Evolutionary conservation across 2,888 invertebrate genomes (phyloP).

Genomic region (Pseudeuparius sepicola): DNA sequence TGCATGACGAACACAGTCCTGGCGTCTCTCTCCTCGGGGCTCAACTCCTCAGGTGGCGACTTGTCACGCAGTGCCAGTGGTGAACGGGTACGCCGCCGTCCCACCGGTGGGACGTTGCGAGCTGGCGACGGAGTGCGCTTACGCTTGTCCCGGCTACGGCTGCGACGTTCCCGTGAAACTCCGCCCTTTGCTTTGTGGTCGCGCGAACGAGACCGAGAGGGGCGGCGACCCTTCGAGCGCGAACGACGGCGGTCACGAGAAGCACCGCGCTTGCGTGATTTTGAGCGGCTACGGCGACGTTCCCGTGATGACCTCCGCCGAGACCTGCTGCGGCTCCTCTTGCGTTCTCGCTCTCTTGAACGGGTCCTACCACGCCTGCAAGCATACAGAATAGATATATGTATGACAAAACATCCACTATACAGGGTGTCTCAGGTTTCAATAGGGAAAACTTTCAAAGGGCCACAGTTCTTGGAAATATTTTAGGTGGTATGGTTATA

Average conservation of each 20-base stretch:
- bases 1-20: slow-evolving; percentile 99
- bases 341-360: no score
- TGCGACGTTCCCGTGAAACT: no score
- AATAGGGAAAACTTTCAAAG: no score
- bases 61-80: slow-evolving; percentile 43
- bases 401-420: no score
- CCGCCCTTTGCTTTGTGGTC: slow-evolving; percentile 23
- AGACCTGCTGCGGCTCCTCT: slow-evolving; percentile 23
- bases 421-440: no score
- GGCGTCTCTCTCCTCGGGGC: slow-evolving; percentile 97
- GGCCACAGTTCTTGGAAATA: no score
- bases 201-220: slow-evolving; percentile 8
- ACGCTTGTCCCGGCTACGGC: slow-evolving; percentile 21
- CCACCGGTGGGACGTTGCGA: slow-evolving; percentile 19
- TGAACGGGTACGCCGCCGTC: slow-evolving; percentile 25
- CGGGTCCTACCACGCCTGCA: no score
- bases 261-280: no score
- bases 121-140: slow-evolving; percentile 8
- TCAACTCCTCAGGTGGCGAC: slow-evolving; percentile 61
- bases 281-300: slow-evolving; percentile 27
- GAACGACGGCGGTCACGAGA: no score
- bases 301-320: slow-evolving; percentile 18
- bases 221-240: slow-evolving; percentile 5
- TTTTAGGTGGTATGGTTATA: no score
- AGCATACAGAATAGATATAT: no score